Evolutionary conservation across 2,888 invertebrate genomes (phyloP), one percentile per base, ranked within the genome.

Genomic region (Diarsia rubi): DNA sequence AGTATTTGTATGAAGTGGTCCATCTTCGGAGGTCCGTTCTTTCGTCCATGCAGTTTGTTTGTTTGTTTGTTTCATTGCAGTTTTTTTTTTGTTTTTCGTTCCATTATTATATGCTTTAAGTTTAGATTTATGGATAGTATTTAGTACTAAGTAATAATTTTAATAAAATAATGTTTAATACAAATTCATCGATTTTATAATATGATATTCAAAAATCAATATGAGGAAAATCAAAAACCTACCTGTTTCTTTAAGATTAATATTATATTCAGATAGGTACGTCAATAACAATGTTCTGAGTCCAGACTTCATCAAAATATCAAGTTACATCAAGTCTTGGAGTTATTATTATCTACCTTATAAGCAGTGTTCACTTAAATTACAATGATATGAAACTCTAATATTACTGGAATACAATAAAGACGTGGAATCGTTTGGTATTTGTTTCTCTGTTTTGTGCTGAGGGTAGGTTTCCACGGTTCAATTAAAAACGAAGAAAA

Each of bases 381-480:
- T 45, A 52, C 44, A 81, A 75, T 66, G 54, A 68, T 69, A 68
- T 62, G 45, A 73, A 69, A 70, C 70, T 70, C 3, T 57, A 64
- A 74, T 52, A 84, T 69, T 69, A 62, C 37, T 31, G 9, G n/a
- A 65, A 74, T 67, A 79, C 45, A 79, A 73, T 79, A 73, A 77
- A 62, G 52, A 67, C 75, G 44, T 73, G 37, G 45, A 47, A 52
- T 11, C 19, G 12, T 60, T 69, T 60, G n/a, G 44, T 68, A 45
- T 72, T 52, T 3, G 66, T 73, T 81, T 71, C 44, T 63, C 14
- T 44, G 63, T 64, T 75, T 64, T 21, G n/a, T 31, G 1, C 0
- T 79, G 12, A 79, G 66, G 52, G 60, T 66, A 0, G 4, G 2
- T 16, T n/a, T 54, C 21, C 64, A 74, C 69, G 67, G 31, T n/a